A percentile compares a stretch with the other conserved stretches of the same genome.
Conservation (phyloP, 2,888 invertebrate genomes). For the Clunio marinus region DNA sequence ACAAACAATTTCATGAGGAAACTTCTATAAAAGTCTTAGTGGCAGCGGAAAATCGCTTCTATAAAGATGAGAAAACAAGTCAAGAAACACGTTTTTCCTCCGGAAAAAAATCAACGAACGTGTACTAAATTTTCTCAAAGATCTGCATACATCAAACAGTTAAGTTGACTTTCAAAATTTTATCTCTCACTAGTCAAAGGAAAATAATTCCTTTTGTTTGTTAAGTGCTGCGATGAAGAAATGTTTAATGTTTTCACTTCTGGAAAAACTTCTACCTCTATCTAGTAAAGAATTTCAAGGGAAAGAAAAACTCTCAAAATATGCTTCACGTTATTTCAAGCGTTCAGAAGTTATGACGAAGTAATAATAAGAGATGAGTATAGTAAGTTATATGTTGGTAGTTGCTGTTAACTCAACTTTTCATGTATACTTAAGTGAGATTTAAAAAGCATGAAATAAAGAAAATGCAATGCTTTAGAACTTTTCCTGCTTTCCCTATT, state of each 20-base stretch:
- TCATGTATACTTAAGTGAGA: not conserved
- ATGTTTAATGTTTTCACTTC: no score
- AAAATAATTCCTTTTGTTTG: not conserved
- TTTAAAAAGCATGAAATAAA: not conserved
- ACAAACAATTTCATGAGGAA: not conserved
- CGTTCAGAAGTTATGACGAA: no score
- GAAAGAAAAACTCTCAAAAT: no score
- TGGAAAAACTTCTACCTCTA: no score
- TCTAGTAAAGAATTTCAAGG: no score
- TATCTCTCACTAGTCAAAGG: not conserved
- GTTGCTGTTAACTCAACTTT: no score
- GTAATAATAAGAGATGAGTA: no score
- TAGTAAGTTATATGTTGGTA: no score
- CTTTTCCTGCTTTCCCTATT: not conserved
- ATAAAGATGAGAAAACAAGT: not conserved
- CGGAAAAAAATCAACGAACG: not conserved
- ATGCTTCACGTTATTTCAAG: no score
- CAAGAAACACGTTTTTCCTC: not conserved
- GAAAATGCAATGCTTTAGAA: not conserved
- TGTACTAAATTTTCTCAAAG: not conserved
- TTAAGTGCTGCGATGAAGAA: not conserved
- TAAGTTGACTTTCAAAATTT: not conserved
- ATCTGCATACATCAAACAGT: not conserved
- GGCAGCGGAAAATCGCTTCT: not conserved
- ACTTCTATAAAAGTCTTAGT: not conserved